Percentiles rank a stretch among this genome's conserved stretches.
Conservation (phyloP, 37 sponge, comb jelly and placozoan species). For the Eunapius fragilis region DNA sequence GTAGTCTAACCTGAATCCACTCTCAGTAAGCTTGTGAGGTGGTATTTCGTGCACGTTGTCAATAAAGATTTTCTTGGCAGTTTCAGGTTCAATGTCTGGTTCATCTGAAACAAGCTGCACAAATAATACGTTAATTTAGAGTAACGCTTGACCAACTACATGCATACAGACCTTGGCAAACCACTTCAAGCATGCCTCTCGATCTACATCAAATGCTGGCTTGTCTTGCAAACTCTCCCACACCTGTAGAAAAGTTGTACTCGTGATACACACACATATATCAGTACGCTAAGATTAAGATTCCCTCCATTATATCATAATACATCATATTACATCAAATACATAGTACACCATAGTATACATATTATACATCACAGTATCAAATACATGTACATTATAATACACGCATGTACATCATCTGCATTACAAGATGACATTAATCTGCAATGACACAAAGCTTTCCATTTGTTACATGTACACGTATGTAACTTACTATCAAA, state of each 20-base stretch:
- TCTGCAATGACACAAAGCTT: no score
- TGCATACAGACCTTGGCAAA: slow-evolving; percentile 81
- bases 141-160: no score
- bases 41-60: slow-evolving; percentile 80
- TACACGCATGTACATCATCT: no score
- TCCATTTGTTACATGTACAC: not conserved
- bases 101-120: slow-evolving; percentile 83
- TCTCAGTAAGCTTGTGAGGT: slow-evolving; percentile 80
- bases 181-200: slow-evolving; percentile 89
- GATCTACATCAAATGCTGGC: slow-evolving; percentile 75
- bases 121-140: no score
- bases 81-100: slow-evolving; percentile 88
- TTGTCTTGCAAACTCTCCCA: slow-evolving; percentile 81
- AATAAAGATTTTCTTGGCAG: slow-evolving; percentile 69
- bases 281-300: no score
- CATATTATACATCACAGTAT: no score
- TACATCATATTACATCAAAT: no score
- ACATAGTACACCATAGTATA: no score
- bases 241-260: slow-evolving; percentile 31
- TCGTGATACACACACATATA: not conserved
- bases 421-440: no score
- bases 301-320: not conserved
- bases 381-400: no score
- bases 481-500: slow-evolving; percentile 48
- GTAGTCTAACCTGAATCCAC: slow-evolving; percentile 73